Percentiles rank a stretch among this genome's conserved stretches.
Evolutionary conservation across 2,113 vertebrate genomes (phyloP).

Genomic region (Trichechus manatus): DNA sequence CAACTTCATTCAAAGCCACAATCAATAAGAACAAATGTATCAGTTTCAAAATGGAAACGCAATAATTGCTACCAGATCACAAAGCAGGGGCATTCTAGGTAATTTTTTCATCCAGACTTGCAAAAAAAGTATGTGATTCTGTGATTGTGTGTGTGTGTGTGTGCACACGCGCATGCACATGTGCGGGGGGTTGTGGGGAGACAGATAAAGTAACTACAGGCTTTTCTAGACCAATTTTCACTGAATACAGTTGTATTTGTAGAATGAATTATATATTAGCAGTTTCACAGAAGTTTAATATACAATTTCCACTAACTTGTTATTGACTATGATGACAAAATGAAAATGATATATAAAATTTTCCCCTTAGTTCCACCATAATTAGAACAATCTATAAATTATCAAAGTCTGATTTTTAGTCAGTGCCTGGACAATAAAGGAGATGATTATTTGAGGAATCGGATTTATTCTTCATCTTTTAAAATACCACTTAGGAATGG

Average conservation of each 20-base stretch:
- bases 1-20: slow-evolving; percentile 3
- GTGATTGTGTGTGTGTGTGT: too few relatives aligned
- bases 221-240: neutral
- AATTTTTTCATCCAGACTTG: neutral
- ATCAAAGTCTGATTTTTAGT: slow-evolving; percentile 15
- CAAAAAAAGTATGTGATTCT: neutral
- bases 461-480: neutral
- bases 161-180: neutral
- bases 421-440: neutral
- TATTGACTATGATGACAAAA: slow-evolving; percentile 20
- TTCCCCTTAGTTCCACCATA: neutral
- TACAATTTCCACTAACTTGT: neutral
- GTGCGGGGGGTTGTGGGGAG: neutral
- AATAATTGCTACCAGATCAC: neutral
- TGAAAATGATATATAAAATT: neutral
- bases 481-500: neutral
- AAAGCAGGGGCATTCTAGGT: neutral
- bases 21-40: neutral
- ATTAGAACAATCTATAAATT: neutral
- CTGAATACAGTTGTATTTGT: neutral
- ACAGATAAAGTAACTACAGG: neutral
- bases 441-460: neutral
- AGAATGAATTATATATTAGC: neutral
- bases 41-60: neutral
- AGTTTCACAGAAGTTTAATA: neutral